Percentiles rank a stretch among this genome's conserved stretches.
phyloP scores from a whole-genome alignment of 1,140 invertebrate species.

The Conus ventricosus region DNA sequence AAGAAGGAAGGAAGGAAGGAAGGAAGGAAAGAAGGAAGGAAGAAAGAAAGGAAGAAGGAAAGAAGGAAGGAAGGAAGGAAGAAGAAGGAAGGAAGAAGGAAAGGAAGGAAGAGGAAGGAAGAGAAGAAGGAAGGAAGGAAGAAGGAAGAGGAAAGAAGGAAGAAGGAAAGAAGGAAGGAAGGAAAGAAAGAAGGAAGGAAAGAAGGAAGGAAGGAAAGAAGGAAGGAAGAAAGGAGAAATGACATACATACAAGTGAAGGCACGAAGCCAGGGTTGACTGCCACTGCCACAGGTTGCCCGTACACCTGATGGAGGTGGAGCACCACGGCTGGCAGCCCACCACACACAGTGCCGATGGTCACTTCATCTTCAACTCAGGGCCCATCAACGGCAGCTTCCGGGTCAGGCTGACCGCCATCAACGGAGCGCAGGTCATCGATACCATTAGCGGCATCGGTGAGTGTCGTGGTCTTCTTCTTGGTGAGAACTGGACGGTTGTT shows the following conservation, averaged over 20 bases:
- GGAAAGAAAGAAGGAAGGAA: too few species aligned
- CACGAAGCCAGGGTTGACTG: neutral
- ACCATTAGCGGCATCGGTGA: constrained; percentile 39
- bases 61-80: too few species aligned
- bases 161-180: too few species aligned
- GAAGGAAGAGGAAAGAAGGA: neutral
- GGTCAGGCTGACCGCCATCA: constrained; percentile 56
- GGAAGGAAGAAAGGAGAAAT: neutral
- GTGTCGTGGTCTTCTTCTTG: neutral
- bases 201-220: too few species aligned
- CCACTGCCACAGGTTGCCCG: constrained; percentile 51
- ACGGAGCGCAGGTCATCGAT: constrained; percentile 54
- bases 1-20: too few species aligned
- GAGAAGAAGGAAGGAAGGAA: too few species aligned
- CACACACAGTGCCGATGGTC: constrained; percentile 55
- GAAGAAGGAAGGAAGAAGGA: too few species aligned
- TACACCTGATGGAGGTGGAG: constrained; percentile 53
- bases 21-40: too few species aligned
- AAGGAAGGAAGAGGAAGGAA: too few species aligned
- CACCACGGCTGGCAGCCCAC: constrained; percentile 49
- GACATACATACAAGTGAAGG: neutral
- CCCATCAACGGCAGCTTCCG: constrained; percentile 40
- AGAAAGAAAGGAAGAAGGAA: too few species aligned
- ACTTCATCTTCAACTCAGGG: constrained; percentile 44
- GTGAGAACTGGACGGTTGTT: too few species aligned